These are phyloP conservation scores for Philhelius pedissequus DNA, from an alignment of 2,888 invertebrate genomes.

Conservation along the genomic window DNA sequence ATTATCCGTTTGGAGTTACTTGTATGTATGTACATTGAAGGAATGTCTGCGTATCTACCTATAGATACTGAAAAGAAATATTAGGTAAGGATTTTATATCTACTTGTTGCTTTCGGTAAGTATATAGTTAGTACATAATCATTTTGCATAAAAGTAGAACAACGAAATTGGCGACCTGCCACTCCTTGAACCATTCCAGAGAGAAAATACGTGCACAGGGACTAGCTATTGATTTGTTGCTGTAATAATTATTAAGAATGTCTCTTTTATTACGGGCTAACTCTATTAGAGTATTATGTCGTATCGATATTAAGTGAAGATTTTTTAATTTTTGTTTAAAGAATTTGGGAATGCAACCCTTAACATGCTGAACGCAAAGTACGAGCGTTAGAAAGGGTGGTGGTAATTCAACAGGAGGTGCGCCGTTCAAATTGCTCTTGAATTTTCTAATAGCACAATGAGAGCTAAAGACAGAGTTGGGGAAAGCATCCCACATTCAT, in stretches of 20 bases:
- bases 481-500: no score
- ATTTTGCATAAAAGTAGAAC: constrained; percentile 44
- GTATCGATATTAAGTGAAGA: constrained; percentile 69
- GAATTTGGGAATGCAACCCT: no score
- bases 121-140: neutral
- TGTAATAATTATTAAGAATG: constrained; percentile 42
- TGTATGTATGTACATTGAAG: neutral
- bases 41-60: neutral
- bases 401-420: no score
- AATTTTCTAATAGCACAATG: no score
- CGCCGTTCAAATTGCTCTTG: no score
- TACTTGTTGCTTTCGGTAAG: constrained; percentile 43
- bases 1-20: no score
- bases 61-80: neutral
- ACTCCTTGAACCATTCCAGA: constrained; percentile 14
- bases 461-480: no score
- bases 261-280: constrained; percentile 37
- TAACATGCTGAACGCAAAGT: no score
- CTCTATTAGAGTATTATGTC: constrained; percentile 69
- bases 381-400: no score
- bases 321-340: no score
- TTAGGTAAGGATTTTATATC: neutral
- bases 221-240: constrained; percentile 55
- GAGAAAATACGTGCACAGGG: neutral
- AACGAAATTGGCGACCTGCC: constrained; percentile 3